Base-by-base conservation (phyloP, 2,797 vertebrate genomes). In the Phaenicophaeus curvirostris region DNA sequence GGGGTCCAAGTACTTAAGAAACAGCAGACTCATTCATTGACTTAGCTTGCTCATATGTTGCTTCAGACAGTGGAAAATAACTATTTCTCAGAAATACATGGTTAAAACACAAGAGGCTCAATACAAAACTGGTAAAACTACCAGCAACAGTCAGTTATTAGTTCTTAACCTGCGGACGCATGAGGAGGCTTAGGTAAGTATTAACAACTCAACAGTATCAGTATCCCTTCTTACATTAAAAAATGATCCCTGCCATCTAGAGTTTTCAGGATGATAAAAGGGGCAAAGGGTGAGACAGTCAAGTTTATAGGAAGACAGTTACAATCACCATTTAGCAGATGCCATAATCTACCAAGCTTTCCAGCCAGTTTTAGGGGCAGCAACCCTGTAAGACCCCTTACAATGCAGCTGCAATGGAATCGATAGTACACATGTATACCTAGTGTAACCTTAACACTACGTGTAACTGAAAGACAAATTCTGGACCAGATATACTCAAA, bases 31-130 rank as follows among this genome's bases (percentile, higher is more conserved):
- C 28, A 27, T 11, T 77, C 28, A 27, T 11, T n/a, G 44, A 61
- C 11, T 31, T 37, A 15, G 63, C 14, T 85, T 61, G 27, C 24
- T 68, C 15, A 5, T 50, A 15, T 31, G 28, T 48, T 67, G 23
- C 20, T 90, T 80, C 72, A 85, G 50, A 71, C 57, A 42, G 28
- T 30, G 30, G 75, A 88, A 87, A 71, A 28, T 16, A 92, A 66
- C 35, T 18, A 27, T 84, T 67, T 71, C 30, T 82, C 44, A 82
- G 55, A 75, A 85, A 71, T 15, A n/a, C 0, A 3, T 54, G 35
- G 20, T 37, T 62, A 65, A 89, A 93, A 74, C 13, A 59, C 33
- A 78, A 59, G 21, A 57, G 18, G 25, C n/a, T 59, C 0, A 8
- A 63, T 10, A 33, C 39, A 84, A 55, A 89, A 44, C 23, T 54